phyloP scores from a whole-genome alignment of 2,888 invertebrate species.

The Xanthia icteritia region DNA sequence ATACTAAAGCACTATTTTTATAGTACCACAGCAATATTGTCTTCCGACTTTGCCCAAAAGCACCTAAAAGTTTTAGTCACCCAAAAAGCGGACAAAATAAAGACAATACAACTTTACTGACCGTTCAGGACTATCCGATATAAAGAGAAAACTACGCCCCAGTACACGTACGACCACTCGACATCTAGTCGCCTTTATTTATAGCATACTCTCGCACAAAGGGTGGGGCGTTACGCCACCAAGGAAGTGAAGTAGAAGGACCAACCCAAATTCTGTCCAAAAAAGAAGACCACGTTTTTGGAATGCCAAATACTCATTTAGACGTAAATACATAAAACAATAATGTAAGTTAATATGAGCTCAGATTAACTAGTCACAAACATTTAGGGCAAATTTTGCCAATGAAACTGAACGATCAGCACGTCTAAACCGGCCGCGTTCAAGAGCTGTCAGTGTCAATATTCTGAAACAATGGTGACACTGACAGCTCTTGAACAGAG shows the following conservation, averaged over 20 bases:
- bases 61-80: conserved; percentile 24
- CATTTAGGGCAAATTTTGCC: no score
- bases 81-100: conserved; percentile 39
- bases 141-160: conserved; percentile 52
- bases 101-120: conserved; percentile 35
- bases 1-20: conserved; percentile 4
- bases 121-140: conserved; percentile 53
- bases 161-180: conserved; percentile 64
- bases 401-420: no score
- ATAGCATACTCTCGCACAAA: conserved; percentile 68
- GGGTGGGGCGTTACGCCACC: conserved; percentile 49
- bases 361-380: no score
- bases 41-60: conserved; percentile 1
- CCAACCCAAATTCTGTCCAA: not conserved
- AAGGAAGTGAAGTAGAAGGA: conserved; percentile 41
- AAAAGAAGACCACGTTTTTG: not conserved
- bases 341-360: no score
- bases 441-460: no score
- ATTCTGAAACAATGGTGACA: no score
- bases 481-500: no score
- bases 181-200: conserved; percentile 73
- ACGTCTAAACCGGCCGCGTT: no score
- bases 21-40: not conserved
- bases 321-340: no score
- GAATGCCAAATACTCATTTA: not conserved